A percentile compares a stretch with the other conserved stretches of the same genome.
These are phyloP conservation scores for Lamellibrachia columna DNA, from an alignment of 2,888 invertebrate genomes.

Conservation along the genomic window DNA sequence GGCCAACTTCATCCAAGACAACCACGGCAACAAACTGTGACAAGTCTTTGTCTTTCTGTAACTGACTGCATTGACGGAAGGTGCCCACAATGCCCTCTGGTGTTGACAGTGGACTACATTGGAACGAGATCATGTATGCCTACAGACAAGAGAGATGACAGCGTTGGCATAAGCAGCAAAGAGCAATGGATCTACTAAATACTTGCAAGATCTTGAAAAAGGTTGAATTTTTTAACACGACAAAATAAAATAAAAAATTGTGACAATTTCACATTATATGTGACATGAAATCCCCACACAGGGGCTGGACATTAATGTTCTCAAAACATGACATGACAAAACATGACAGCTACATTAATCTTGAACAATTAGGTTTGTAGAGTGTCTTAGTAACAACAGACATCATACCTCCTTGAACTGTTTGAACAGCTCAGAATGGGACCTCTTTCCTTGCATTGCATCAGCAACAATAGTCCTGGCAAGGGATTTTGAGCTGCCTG, in stretches of 20 bases:
- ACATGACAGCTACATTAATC: no score
- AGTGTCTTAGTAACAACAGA: constrained; percentile 29
- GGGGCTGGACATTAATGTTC: no score
- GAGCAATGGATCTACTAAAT: not conserved
- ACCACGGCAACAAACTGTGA: constrained; percentile 57
- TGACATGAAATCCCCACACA: no score
- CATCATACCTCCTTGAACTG: constrained; percentile 58
- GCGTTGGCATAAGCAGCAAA: not conserved
- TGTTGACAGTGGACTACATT: constrained; percentile 60
- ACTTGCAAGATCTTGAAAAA: not conserved
- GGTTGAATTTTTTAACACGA: no score
- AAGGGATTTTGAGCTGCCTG: constrained; percentile 64
- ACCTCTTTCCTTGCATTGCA: constrained; percentile 60
- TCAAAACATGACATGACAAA: no score
- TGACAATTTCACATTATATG: no score
- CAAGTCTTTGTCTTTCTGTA: constrained; percentile 56
- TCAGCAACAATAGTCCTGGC: constrained; percentile 62
- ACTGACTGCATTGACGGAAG: constrained; percentile 57
- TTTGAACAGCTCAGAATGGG: constrained; percentile 52
- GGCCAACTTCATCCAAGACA: constrained; percentile 61
- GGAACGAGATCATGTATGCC: constrained; percentile 62
- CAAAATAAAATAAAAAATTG: no score
- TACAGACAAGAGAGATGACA: constrained; percentile 31
- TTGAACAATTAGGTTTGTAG: no score
- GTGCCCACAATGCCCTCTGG: constrained; percentile 59